phyloP scores from a whole-genome alignment of 2,888 invertebrate genomes.

The Tryphoninae sp. region DNA sequence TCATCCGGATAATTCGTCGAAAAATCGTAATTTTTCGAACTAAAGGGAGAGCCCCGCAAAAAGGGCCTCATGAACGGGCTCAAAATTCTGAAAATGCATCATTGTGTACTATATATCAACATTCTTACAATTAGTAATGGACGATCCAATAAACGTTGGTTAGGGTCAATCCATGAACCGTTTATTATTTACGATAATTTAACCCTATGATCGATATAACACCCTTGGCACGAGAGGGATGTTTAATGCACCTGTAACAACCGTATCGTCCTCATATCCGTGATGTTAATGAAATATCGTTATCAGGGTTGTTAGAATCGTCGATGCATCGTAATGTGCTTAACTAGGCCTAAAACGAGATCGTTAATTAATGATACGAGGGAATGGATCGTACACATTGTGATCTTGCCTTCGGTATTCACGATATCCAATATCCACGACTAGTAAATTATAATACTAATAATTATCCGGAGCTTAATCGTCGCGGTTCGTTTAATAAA shows the following conservation, averaged over 20 bases:
- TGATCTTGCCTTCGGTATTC: background rate
- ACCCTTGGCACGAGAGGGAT: background rate
- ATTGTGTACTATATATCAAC: background rate
- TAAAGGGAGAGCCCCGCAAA: too few relatives aligned
- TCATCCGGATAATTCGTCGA: too few relatives aligned
- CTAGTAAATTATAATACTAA: slow-evolving; percentile 20
- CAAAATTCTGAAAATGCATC: slow-evolving; percentile 1
- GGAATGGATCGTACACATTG: background rate
- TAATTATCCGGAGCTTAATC: background rate
- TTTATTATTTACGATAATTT: background rate
- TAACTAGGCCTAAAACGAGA: slow-evolving; percentile 29
- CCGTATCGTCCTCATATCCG: background rate
- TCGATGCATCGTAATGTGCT: slow-evolving; percentile 39
- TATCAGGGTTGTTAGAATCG: background rate
- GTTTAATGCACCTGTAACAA: slow-evolving; percentile 7
- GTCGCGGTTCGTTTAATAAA: background rate
- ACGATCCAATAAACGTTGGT: background rate
- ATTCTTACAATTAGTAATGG: background rate
- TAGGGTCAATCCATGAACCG: background rate
- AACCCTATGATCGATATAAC: background rate
- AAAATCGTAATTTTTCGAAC: too few relatives aligned
- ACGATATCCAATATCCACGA: slow-evolving; percentile 4
- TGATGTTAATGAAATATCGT: slow-evolving; percentile 23
- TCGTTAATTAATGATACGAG: background rate
- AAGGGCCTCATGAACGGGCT: background rate